Evolutionary conservation across 1,140 invertebrate species (phyloP).

Genomic region (Cotesia glomerata): DNA sequence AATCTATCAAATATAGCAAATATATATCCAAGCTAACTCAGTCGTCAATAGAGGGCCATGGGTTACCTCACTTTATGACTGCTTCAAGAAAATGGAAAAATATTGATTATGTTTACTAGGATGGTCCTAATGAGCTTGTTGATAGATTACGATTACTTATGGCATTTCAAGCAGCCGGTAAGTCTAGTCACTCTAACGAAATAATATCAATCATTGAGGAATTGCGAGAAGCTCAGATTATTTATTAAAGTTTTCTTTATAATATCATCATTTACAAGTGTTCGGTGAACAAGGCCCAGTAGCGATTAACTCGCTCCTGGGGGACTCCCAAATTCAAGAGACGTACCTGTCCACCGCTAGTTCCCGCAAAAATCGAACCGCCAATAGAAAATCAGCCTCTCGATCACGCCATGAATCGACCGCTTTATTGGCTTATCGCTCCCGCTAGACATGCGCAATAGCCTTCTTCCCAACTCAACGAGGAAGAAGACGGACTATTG

Average conservation of each 20-base stretch:
- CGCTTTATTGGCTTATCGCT: too few species aligned
- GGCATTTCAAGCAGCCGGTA: conserved; percentile 6
- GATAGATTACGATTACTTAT: not conserved
- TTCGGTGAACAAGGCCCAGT: too few species aligned
- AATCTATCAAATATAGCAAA: not conserved
- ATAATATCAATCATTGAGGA: conserved; percentile 19
- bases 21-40: not conserved
- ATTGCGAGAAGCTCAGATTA: conserved; percentile 10
- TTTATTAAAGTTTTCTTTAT: not conserved
- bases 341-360: too few species aligned
- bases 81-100: not conserved
- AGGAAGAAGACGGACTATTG: too few species aligned
- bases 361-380: too few species aligned
- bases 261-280: too few species aligned
- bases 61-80: not conserved
- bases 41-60: not conserved
- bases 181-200: conserved; percentile 4
- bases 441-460: too few species aligned
- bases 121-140: conserved; percentile 11
- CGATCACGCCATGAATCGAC: too few species aligned
- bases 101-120: conserved; percentile 11
- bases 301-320: too few species aligned
- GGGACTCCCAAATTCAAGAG: too few species aligned
- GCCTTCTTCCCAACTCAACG: too few species aligned
- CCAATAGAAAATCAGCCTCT: too few species aligned